phyloP scores from a whole-genome alignment of 2,113 vertebrate species.

The Perca fluviatilis region DNA sequence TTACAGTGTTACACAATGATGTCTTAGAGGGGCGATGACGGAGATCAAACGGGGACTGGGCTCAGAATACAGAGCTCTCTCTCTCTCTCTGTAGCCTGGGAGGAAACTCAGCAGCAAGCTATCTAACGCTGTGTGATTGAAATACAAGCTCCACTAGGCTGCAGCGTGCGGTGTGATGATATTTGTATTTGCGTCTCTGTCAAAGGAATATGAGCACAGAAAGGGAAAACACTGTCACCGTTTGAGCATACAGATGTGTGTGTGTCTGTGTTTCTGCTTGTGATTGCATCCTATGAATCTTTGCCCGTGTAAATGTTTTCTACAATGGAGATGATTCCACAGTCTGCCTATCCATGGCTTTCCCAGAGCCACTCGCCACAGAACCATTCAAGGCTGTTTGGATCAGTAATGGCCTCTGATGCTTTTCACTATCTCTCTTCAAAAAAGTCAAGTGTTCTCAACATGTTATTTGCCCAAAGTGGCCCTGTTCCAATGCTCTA shows the following conservation, averaged over 20 bases:
- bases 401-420: slow-evolving; percentile 80
- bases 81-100: slow-evolving; percentile 61
- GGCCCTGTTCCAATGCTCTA: slow-evolving; percentile 92
- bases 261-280: slow-evolving; percentile 27
- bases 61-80: slow-evolving; percentile 68
- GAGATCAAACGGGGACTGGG: slow-evolving; percentile 79
- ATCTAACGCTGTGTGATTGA: slow-evolving; percentile 76
- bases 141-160: slow-evolving; percentile 77
- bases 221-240: slow-evolving; percentile 55
- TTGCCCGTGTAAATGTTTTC: slow-evolving; percentile 3
- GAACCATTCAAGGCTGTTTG: slow-evolving; percentile 67
- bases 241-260: slow-evolving; percentile 31
- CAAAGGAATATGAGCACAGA: slow-evolving; percentile 59
- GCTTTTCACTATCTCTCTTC: slow-evolving; percentile 91
- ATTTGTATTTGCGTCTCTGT: slow-evolving; percentile 80
- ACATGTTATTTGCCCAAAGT: slow-evolving; percentile 94
- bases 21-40: slow-evolving; percentile 80
- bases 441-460: slow-evolving; percentile 94
- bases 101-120: slow-evolving; percentile 74
- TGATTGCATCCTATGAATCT: slow-evolving; percentile 36
- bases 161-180: slow-evolving; percentile 68
- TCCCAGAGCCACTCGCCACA: slow-evolving; percentile 35
- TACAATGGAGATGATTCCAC: slow-evolving; percentile 36
- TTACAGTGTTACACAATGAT: slow-evolving; percentile 80
- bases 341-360: slow-evolving; percentile 29